Evolutionary conservation across 2,888 invertebrate genomes (phyloP).

Genomic region (Stenichneumon culpator): DNA sequence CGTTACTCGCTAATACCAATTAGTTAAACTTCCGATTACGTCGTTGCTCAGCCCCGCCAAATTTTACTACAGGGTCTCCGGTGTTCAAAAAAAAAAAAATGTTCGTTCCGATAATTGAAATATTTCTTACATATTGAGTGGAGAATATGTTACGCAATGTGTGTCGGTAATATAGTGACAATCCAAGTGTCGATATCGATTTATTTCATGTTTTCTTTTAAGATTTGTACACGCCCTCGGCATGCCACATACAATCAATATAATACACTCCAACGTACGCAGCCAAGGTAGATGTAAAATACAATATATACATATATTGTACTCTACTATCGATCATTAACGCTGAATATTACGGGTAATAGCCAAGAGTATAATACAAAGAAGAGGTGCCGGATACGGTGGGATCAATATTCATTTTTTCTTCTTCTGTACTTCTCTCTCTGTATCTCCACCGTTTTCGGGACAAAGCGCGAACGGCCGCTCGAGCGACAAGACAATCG

Average conservation of each 20-base stretch:
- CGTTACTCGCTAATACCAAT: no score
- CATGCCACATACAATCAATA: slow-evolving; percentile 82
- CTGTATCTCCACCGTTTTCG: slow-evolving; percentile 24
- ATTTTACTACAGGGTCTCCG: no score
- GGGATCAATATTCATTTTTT: slow-evolving; percentile 66
- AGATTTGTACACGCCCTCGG: slow-evolving; percentile 83
- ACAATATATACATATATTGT: slow-evolving; percentile 81
- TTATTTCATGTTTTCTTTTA: slow-evolving; percentile 76
- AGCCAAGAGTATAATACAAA: slow-evolving; percentile 79
- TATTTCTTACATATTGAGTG: background rate
- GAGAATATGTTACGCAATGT: background rate
- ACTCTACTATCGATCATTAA: slow-evolving; percentile 78
- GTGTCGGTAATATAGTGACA: background rate
- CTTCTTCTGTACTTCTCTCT: slow-evolving; percentile 17
- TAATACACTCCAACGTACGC: slow-evolving; percentile 82
- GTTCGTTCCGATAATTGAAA: no score
- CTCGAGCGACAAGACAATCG: slow-evolving; percentile 17
- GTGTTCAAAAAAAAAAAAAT: no score
- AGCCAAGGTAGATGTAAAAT: slow-evolving; percentile 82
- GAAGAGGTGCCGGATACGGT: slow-evolving; percentile 75
- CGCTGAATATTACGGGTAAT: slow-evolving; percentile 74
- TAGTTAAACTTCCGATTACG: no score
- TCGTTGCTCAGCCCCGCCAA: no score
- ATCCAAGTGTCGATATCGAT: slow-evolving; percentile 64
- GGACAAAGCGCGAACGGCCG: slow-evolving; percentile 32